phyloP scores from a whole-genome alignment of 2,797 vertebrate species.

The Sparidentex hasta region DNA sequence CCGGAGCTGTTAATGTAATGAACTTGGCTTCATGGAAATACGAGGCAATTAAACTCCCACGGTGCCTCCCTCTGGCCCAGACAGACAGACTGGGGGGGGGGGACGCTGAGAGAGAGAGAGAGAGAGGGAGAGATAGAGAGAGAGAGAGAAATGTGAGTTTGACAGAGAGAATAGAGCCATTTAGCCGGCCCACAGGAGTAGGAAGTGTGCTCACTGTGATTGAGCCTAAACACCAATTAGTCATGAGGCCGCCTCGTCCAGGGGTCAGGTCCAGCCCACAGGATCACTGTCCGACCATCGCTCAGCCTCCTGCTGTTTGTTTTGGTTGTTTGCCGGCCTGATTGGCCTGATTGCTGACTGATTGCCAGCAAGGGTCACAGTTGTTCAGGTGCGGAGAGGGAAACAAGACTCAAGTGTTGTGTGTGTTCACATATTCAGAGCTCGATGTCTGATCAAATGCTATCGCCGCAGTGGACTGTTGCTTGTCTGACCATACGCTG shows the following conservation, averaged over 20 bases:
- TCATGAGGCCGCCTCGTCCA: slow-evolving; percentile 67
- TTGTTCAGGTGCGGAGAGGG: slow-evolving; percentile 45
- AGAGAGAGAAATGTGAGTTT: slow-evolving; percentile 21
- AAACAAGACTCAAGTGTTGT: slow-evolving; percentile 21
- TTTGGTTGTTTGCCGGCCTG: slow-evolving; percentile 72
- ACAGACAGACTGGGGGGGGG: slow-evolving; percentile 61
- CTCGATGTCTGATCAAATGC: slow-evolving; percentile 12
- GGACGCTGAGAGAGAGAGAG: slow-evolving; percentile 38
- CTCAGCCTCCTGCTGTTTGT: slow-evolving; percentile 79
- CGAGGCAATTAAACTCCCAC: slow-evolving; percentile 88
- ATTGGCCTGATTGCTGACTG: slow-evolving; percentile 78
- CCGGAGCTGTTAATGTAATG: slow-evolving; percentile 83
- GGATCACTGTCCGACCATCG: slow-evolving; percentile 64
- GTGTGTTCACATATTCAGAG: slow-evolving; percentile 6
- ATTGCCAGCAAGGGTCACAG: slow-evolving; percentile 61
- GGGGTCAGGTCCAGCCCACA: slow-evolving; percentile 64
- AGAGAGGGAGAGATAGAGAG: slow-evolving; percentile 31
- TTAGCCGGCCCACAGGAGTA: slow-evolving; percentile 78
- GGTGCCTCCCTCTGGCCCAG: slow-evolving; percentile 76
- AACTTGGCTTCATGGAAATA: slow-evolving; percentile 85
- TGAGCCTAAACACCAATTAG: slow-evolving; percentile 81
- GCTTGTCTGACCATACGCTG: background rate
- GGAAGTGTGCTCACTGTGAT: slow-evolving; percentile 81
- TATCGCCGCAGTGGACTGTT: slow-evolving; percentile 1
- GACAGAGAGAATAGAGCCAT: slow-evolving; percentile 79